Conservation (phyloP, 2,888 invertebrate species). For the Zele albiditarsus region DNA sequence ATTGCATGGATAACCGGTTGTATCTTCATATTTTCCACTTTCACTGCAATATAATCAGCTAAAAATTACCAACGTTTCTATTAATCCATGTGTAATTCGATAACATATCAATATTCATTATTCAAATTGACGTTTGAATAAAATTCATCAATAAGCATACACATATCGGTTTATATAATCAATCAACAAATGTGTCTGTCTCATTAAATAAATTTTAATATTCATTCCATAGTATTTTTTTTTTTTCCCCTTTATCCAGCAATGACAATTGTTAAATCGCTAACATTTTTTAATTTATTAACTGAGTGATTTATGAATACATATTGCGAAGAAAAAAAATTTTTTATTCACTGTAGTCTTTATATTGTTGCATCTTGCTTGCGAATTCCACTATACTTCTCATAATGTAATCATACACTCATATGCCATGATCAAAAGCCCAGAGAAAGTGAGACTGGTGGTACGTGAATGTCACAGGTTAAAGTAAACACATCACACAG, state of each 20-base stretch:
- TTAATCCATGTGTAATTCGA: slow-evolving; percentile 10
- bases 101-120: slow-evolving; percentile 5
- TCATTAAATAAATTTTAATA: background rate
- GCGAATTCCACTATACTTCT: slow-evolving; percentile 17
- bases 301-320: too few species aligned
- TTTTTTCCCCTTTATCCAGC: too few species aligned
- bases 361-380: slow-evolving; percentile 6
- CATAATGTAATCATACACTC: slow-evolving; percentile 16
- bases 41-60: slow-evolving; percentile 19
- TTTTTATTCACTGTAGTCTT: background rate
- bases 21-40: slow-evolving; percentile 35
- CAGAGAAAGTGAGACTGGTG: slow-evolving; percentile 67
- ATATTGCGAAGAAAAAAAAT: background rate
- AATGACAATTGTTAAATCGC: too few species aligned
- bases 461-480: slow-evolving; percentile 69
- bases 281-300: too few species aligned
- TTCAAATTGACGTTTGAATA: slow-evolving; percentile 13
- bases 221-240: too few species aligned
- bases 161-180: background rate
- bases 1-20: slow-evolving; percentile 31
- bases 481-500: slow-evolving; percentile 50
- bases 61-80: slow-evolving; percentile 25
- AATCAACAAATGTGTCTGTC: background rate
- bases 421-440: slow-evolving; percentile 53
- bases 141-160: background rate